phyloP scores from a whole-genome alignment of 1,140 invertebrate genomes.

The Pseudoatta argentina region DNA sequence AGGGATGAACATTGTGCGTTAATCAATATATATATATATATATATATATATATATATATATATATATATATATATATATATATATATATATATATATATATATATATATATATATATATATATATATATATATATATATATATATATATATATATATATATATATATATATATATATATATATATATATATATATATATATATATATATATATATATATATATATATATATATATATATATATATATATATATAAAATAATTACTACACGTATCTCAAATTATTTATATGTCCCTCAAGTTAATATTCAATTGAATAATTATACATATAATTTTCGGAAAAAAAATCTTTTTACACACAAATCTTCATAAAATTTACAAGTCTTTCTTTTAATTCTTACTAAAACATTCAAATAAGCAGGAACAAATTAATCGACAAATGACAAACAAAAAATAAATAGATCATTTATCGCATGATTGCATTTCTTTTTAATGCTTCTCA shows the following conservation, averaged over 20 bases:
- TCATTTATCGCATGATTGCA: background rate
- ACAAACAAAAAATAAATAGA: no score
- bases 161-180: constrained; percentile 18
- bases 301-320: background rate
- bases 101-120: constrained; percentile 18
- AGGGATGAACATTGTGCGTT: background rate
- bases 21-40: constrained; percentile 4
- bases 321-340: background rate
- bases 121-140: constrained; percentile 11
- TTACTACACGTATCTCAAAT: constrained; percentile 1
- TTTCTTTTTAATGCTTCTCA: background rate
- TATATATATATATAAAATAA: constrained; percentile 1
- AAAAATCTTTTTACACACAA: background rate
- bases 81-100: constrained; percentile 15
- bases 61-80: constrained; percentile 11
- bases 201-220: constrained; percentile 15
- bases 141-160: constrained; percentile 15
- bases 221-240: constrained; percentile 18
- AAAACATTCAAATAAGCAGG: background rate
- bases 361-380: background rate
- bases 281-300: background rate
- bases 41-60: constrained; percentile 18
- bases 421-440: no score
- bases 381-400: background rate
- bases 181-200: constrained; percentile 11